Percentiles rank a stretch among this genome's conserved stretches.
phyloP scores from a whole-genome alignment of 2,113 vertebrate species.

The human region DNA sequence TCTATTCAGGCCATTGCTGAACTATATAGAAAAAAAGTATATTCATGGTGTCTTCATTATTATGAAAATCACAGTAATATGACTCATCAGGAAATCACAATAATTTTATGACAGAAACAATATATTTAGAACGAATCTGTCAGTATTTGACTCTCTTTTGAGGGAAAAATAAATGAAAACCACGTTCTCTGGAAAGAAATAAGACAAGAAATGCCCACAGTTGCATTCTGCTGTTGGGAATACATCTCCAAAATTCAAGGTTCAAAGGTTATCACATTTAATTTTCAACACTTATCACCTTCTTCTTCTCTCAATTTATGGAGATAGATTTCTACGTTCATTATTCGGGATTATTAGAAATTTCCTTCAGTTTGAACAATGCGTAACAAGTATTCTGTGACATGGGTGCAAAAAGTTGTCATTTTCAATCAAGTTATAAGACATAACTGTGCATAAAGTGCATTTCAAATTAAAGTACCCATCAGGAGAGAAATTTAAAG shows the following conservation, averaged over 20 bases:
- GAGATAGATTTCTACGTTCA: not conserved
- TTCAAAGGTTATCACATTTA: not conserved
- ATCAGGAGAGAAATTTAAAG: conserved; percentile 50
- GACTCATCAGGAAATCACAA: not conserved
- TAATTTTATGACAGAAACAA: not conserved
- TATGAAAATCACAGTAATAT: not conserved
- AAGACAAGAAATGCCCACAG: not conserved
- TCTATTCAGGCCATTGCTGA: not conserved
- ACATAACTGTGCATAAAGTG: conserved; percentile 59
- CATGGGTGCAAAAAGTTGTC: not conserved
- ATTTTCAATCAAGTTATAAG: conserved; percentile 39
- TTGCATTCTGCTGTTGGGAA: not conserved
- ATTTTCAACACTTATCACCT: not conserved
- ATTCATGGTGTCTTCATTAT: not conserved
- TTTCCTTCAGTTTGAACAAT: not conserved
- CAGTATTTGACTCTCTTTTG: not conserved
- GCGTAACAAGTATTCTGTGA: conserved; percentile 13
- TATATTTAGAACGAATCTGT: not conserved
- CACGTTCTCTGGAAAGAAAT: not conserved
- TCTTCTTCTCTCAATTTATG: not conserved
- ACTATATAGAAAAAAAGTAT: not conserved
- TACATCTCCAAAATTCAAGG: not conserved
- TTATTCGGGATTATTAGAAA: conserved; percentile 9
- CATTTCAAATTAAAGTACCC: conserved; percentile 45
- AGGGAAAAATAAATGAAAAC: not conserved